Evolutionary conservation across 2,888 invertebrate genomes (phyloP).

Genomic region (Clusia tigrina): DNA sequence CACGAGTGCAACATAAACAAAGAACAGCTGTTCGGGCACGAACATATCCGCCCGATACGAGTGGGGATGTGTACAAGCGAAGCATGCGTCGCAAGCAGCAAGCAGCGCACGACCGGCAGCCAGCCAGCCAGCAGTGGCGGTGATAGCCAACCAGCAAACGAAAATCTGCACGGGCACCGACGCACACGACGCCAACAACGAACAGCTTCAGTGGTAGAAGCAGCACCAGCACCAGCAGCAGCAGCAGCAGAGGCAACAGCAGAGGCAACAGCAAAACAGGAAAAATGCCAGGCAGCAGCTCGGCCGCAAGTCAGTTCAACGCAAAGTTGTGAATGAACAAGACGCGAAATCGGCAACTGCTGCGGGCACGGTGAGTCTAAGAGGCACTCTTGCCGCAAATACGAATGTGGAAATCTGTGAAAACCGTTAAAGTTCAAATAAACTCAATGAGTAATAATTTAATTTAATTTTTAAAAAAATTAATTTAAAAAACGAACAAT

Average conservation of each 20-base stretch:
- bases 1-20: constrained; percentile 1
- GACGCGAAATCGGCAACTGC: constrained; percentile 37
- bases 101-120: too few species aligned
- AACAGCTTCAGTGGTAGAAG: constrained; percentile 13
- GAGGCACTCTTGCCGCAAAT: too few species aligned
- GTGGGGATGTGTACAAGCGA: too few species aligned
- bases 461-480: not conserved
- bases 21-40: not conserved
- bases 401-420: not conserved
- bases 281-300: constrained; percentile 45
- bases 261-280: constrained; percentile 43
- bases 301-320: constrained; percentile 49
- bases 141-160: not conserved
- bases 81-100: too few species aligned
- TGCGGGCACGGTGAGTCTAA: too few species aligned
- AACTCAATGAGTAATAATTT: not conserved
- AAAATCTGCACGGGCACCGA: not conserved
- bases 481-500: not conserved
- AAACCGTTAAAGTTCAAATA: not conserved
- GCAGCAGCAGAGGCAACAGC: constrained; percentile 31
- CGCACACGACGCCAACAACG: constrained; percentile 14
- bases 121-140: too few species aligned
- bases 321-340: constrained; percentile 51
- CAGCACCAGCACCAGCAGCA: constrained; percentile 27
- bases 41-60: not conserved